Conservation (phyloP, 2,113 vertebrate species). For the Chaetodon trifascialis region DNA sequence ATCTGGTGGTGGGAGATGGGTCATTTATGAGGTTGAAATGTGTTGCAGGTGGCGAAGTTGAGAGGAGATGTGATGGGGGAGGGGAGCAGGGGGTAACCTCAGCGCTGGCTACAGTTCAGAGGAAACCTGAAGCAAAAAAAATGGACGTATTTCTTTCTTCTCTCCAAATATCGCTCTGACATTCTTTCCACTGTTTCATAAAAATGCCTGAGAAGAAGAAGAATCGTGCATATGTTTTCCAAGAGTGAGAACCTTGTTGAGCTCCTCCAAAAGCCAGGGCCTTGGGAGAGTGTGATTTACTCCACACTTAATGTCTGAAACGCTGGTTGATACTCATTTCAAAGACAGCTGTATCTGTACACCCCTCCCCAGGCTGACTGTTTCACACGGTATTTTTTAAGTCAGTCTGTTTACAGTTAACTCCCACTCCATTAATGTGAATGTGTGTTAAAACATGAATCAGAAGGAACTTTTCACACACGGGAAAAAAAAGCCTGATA, state of each 20-base stretch:
- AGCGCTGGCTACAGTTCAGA: slow-evolving; percentile 82
- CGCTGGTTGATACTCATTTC: slow-evolving; percentile 61
- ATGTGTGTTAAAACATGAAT: slow-evolving; percentile 27
- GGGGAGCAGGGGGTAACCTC: slow-evolving; percentile 69
- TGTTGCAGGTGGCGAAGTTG: slow-evolving; percentile 85
- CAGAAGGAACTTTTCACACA: background rate
- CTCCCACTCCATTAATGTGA: slow-evolving; percentile 46
- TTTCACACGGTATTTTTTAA: slow-evolving; percentile 51
- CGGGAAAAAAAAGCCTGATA: slow-evolving; percentile 14
- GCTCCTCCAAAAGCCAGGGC: slow-evolving; percentile 69
- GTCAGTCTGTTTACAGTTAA: slow-evolving; percentile 36
- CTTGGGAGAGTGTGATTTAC: slow-evolving; percentile 81
- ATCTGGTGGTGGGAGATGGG: slow-evolving; percentile 76
- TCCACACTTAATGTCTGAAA: slow-evolving; percentile 78
- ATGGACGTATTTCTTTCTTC: slow-evolving; percentile 76
- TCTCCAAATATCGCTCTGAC: slow-evolving; percentile 81
- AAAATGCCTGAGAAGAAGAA: slow-evolving; percentile 82
- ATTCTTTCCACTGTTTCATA: slow-evolving; percentile 87
- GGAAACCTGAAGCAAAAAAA: slow-evolving; percentile 72
- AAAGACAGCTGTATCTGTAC: slow-evolving; percentile 67
- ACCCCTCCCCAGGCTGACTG: slow-evolving; percentile 39
- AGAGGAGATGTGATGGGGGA: slow-evolving; percentile 41
- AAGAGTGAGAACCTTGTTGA: slow-evolving; percentile 75
- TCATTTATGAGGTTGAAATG: slow-evolving; percentile 88
- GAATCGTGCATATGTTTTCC: slow-evolving; percentile 76